Evolutionary conservation across 2,888 invertebrate species (phyloP).

Genomic region (Merodon equestris): DNA sequence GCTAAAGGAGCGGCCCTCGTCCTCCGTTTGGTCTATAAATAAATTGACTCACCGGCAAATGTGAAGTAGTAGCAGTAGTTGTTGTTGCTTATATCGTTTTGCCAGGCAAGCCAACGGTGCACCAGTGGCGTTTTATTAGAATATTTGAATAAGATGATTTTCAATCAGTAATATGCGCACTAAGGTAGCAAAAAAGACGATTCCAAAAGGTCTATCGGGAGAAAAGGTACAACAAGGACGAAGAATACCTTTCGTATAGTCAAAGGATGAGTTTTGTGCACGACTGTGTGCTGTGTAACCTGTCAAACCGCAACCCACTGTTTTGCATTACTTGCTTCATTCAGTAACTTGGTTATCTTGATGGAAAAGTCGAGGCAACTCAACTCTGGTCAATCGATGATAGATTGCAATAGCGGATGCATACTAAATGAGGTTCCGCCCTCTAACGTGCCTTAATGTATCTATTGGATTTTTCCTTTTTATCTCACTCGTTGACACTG

Average conservation of each 20-base stretch:
- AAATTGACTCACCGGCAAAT: conserved; percentile 53
- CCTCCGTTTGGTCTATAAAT: conserved; percentile 64
- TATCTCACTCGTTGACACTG: no score
- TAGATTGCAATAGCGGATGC: conserved; percentile 42
- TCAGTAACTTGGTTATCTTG: conserved; percentile 32
- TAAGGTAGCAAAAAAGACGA: conserved; percentile 36
- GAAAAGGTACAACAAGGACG: no score
- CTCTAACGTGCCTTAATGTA: no score
- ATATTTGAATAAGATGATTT: conserved; percentile 68
- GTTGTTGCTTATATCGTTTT: conserved; percentile 20
- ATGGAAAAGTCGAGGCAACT: conserved; percentile 27
- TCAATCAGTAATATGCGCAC: conserved; percentile 66
- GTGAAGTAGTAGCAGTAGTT: conserved; percentile 34
- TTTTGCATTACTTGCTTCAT: conserved; percentile 38
- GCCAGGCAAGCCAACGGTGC: conserved; percentile 42
- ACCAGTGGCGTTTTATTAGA: conserved; percentile 66
- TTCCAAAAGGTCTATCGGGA: no score
- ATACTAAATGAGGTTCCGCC: conserved; percentile 34
- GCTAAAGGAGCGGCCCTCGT: conserved; percentile 39
- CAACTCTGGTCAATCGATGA: conserved; percentile 42
- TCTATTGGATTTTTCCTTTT: no score
- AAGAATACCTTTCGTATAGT: neutral
- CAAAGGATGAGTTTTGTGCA: neutral
- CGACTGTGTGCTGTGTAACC: conserved; percentile 24
- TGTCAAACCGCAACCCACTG: conserved; percentile 37